Evolutionary conservation across 2,888 invertebrate genomes (phyloP).

Genomic region (Cataglyphis albicans): DNA sequence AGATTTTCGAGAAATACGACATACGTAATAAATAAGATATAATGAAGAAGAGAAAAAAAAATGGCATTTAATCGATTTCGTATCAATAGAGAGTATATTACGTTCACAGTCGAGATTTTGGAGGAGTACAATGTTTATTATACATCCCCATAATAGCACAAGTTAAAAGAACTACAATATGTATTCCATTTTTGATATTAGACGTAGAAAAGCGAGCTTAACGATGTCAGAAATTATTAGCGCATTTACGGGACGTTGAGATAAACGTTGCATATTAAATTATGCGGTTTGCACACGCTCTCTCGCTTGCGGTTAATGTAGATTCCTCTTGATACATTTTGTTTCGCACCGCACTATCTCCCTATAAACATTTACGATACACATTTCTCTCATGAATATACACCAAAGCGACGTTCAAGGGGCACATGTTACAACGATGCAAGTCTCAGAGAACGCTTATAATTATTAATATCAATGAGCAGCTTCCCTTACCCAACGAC

Average conservation of each 20-base stretch:
- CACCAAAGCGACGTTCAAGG: neutral
- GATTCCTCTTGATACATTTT: conserved; percentile 22
- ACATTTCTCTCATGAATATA: neutral
- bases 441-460: conserved; percentile 18
- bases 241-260: neutral
- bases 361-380: neutral
- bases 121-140: neutral
- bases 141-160: neutral
- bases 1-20: neutral
- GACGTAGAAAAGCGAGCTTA: neutral
- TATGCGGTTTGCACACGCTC: neutral
- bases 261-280: conserved; percentile 14
- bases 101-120: neutral
- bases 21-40: neutral
- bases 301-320: neutral
- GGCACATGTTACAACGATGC: neutral
- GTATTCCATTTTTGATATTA: neutral
- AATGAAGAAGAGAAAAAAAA: neutral
- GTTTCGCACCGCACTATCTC: neutral
- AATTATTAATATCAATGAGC: neutral
- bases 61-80: neutral
- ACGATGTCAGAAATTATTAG: conserved; percentile 9
- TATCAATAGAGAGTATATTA: neutral
- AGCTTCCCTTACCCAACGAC: conserved; percentile 88
- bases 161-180: neutral